Base-by-base conservation (phyloP, 2,888 invertebrate genomes). In the Nymphalis polychloros region DNA sequence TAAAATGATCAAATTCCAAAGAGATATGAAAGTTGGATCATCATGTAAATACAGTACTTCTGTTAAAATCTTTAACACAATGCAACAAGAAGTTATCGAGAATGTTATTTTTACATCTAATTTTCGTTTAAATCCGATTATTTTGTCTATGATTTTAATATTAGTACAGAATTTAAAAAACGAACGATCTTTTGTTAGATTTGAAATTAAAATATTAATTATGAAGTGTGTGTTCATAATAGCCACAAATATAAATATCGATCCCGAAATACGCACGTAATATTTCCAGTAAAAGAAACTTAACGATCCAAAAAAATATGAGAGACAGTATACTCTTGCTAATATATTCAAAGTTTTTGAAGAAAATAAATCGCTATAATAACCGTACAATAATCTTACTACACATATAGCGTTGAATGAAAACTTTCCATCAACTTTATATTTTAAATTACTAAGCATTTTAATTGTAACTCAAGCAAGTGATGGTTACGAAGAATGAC, bases 381-480 rank as follows among this genome's bases (percentile, higher is more conserved):
- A 27, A 27, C 53, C 53, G 1, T 10, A 53, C 27, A 27, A 17
- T 27, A 53, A 53, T 53, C 27, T 53, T 23, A 50, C 8, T 8
- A 20, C 7, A 10, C 8, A 50, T 1, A 50, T 19, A 23, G 23
- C 13, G 5, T 53, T 23, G 23, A 53, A 2, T 16, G 27, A 53
- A 27, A 50, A 50, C 8, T 5, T 13, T 27, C 3, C 16, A 23
- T 27, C 5, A 53, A 13, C 20, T 23, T 10, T 53, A 1, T 16
- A 50, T 67, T 19, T 60, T 61, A 41, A 50, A 31, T 59, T 65
- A n/a, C 2, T n/a, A 13, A 52, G 16, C 65, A 65, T 65, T 60
- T 46, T 60, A 13, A 55, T 27, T 41, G 2, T 31, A 65, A 46
- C 19, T 13, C 52, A 50, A 23, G 27, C 41, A 16, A 17, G 48